Base-by-base conservation (phyloP, 2,797 vertebrate genomes). In the Ambastaia sidthimunki region DNA sequence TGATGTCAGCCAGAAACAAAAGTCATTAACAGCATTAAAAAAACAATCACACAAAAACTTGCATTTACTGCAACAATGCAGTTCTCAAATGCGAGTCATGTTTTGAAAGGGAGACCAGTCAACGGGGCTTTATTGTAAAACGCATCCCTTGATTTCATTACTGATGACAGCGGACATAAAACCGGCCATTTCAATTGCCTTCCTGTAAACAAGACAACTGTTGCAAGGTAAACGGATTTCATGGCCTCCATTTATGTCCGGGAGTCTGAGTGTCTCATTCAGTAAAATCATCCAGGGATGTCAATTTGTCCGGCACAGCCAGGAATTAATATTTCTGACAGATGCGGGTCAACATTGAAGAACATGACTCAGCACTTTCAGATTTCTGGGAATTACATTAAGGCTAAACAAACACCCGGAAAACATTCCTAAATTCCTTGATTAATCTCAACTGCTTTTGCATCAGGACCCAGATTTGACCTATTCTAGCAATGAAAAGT, bases 191-290 rank as follows among this genome's bases (percentile, higher is more conserved):
- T 55, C 18, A 55, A 57, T 21, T 23, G 18, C 15, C 48, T 71
- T 78, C 16, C 25, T n/a, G 72, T 75, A 52, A 71, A 73, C 54
- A 72, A 60, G 31, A 37, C 68, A 48, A 44, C 44, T 76, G 50
- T 73, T 80, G n/a, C 5, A 47, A 19, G 16, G 37, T 76, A 83
- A 80, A 73, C 18, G 1, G 63, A 47, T 80, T 71, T 83, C 54
- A 83, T 21, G 0, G 13, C n/a, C 31, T 71, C 63, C 9, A 48
- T 62, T 69, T 80, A 52, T 34, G 48, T 52, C 37, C 15, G 41
- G 19, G 13, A 73, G 67, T 68, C 63, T 54, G 28, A 54, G 48
- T 34, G 65, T 59, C 65, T 74, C 16, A 59, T 55, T 37, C 12
- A 69, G 34, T 81, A 25, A 81, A 76, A 59, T 72, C 31, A 50